phyloP scores from a whole-genome alignment of 2,113 vertebrate species.

The Thunnus maccoyii region DNA sequence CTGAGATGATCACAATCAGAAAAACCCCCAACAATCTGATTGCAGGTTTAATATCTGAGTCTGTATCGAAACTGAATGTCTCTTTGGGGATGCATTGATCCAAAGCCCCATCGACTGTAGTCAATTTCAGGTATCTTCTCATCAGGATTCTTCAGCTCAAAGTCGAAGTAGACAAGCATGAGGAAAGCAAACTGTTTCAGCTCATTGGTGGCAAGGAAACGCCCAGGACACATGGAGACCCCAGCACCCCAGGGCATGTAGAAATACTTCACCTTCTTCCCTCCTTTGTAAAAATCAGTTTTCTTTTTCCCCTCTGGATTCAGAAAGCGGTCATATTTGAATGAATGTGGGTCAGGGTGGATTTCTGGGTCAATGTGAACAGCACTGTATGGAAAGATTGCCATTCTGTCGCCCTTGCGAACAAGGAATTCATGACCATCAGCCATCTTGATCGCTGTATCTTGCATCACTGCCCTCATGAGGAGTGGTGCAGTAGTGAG shows the following conservation, averaged over 20 bases:
- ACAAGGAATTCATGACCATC: constrained; percentile 81
- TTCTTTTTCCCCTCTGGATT: constrained; percentile 87
- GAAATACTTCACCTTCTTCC: constrained; percentile 89
- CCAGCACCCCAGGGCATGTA: constrained; percentile 95
- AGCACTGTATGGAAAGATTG: constrained; percentile 88
- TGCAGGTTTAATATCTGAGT: constrained; percentile 61
- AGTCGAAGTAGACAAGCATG: constrained; percentile 90
- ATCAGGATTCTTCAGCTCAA: constrained; percentile 87
- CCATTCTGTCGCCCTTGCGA: constrained; percentile 88
- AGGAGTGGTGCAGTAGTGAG: constrained; percentile 87
- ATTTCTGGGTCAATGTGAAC: constrained; percentile 92
- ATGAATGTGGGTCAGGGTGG: constrained; percentile 87
- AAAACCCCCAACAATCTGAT: background rate
- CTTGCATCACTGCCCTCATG: constrained; percentile 82
- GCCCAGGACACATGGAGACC: constrained; percentile 90
- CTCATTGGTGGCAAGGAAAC: constrained; percentile 91
- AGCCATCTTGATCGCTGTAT: constrained; percentile 83
- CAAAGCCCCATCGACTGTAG: constrained; percentile 89
- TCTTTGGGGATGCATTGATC: constrained; percentile 85
- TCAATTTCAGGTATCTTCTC: constrained; percentile 86
- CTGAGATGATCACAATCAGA: background rate
- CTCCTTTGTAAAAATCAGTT: constrained; percentile 89
- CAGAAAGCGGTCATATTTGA: constrained; percentile 91
- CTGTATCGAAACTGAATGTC: constrained; percentile 90
- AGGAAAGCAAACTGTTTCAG: constrained; percentile 92